Evolutionary conservation across 1,140 invertebrate genomes (phyloP).

Genomic region (Bombus fervidus): DNA sequence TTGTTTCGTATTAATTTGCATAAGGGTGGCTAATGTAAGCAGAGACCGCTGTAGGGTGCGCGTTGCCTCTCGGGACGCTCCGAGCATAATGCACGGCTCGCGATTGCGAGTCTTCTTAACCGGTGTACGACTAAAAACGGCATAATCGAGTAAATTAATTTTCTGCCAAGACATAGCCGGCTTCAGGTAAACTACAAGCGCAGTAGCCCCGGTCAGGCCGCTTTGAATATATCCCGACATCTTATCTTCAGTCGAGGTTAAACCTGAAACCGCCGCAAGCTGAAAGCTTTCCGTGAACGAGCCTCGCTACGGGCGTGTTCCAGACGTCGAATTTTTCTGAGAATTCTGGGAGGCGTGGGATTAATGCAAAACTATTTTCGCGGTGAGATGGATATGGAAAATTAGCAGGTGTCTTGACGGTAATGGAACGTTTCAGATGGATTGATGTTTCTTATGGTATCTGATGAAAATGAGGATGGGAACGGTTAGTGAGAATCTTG

Average conservation of each 20-base stretch:
- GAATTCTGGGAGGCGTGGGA: no score
- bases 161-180: slow-evolving; percentile 19
- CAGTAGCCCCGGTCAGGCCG: no score
- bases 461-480: no score
- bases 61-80: slow-evolving; percentile 42
- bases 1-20: slow-evolving; percentile 72
- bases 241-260: slow-evolving; percentile 27
- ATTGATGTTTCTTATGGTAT: no score
- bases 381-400: neutral
- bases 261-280: slow-evolving; percentile 39
- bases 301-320: neutral
- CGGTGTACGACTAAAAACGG: slow-evolving; percentile 57
- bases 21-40: slow-evolving; percentile 70
- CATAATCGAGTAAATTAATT: slow-evolving; percentile 67
- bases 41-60: slow-evolving; percentile 58
- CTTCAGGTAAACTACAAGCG: slow-evolving; percentile 43
- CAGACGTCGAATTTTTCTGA: neutral
- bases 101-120: slow-evolving; percentile 58
- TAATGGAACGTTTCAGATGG: neutral
- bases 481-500: no score
- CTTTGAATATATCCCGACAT: slow-evolving; percentile 36
- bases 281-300: slow-evolving; percentile 29
- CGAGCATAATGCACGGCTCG: slow-evolving; percentile 40
- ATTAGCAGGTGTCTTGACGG: neutral
- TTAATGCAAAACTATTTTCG: neutral